These are phyloP conservation scores for Noturus placidus DNA, from an alignment of 2,113 vertebrate species.

Conservation along the genomic window DNA sequence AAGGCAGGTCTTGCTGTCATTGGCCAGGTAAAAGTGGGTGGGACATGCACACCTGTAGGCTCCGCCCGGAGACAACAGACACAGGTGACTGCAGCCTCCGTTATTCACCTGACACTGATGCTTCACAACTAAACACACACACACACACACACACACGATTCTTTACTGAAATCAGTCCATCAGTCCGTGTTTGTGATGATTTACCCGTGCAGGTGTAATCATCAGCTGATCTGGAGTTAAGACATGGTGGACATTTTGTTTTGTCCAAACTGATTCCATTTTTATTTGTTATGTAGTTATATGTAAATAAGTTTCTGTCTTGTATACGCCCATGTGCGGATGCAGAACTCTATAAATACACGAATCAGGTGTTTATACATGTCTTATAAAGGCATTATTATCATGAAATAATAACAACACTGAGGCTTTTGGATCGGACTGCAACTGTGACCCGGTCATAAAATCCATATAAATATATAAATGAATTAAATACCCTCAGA, in stretches of 20 bases:
- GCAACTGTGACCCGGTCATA: neutral
- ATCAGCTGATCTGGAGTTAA: neutral
- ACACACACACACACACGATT: slow-evolving; percentile 16
- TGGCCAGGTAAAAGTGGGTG: slow-evolving; percentile 93
- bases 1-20: slow-evolving; percentile 87
- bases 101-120: slow-evolving; percentile 91
- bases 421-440: neutral
- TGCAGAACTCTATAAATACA: neutral
- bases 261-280: neutral
- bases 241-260: neutral
- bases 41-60: slow-evolving; percentile 92
- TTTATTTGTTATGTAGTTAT: too few relatives aligned
- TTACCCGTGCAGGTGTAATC: neutral
- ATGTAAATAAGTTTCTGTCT: neutral
- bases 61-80: slow-evolving; percentile 88
- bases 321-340: neutral
- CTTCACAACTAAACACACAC: slow-evolving; percentile 76
- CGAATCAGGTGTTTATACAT: neutral
- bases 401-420: neutral
- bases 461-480: neutral
- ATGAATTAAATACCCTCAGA: neutral
- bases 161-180: neutral
- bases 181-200: neutral
- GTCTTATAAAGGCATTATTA: neutral
- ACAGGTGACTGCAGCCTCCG: slow-evolving; percentile 94